These are phyloP conservation scores for Tupaia tana DNA, from an alignment of 2,113 vertebrate species.

Conservation along the genomic window DNA sequence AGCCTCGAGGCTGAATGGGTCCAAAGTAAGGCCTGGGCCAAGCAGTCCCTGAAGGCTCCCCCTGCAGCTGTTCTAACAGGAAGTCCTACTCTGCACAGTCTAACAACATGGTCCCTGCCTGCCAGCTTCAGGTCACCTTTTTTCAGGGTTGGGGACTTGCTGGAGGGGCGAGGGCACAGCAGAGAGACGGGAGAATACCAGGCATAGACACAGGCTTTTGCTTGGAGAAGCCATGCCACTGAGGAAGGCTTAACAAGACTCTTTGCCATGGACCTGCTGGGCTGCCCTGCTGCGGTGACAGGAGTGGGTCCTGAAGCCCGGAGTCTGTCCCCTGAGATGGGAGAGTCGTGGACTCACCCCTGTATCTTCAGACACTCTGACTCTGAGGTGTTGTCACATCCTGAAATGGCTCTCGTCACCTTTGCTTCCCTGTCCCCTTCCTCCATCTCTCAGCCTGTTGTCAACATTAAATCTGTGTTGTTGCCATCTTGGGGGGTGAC, in stretches of 20 bases:
- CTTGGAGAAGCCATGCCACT: background rate
- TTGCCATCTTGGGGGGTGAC: background rate
- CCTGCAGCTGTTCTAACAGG: slow-evolving; percentile 17
- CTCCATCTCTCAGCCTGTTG: background rate
- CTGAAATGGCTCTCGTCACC: background rate
- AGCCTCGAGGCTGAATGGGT: slow-evolving; percentile 60
- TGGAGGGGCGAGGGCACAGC: background rate
- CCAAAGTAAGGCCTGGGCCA: slow-evolving; percentile 55
- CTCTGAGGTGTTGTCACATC: background rate
- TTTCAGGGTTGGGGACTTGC: background rate
- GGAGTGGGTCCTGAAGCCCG: background rate
- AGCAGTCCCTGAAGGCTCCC: background rate
- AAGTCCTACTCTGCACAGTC: slow-evolving; percentile 8
- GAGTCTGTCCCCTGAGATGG: background rate
- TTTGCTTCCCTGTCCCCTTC: background rate
- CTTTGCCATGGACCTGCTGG: background rate
- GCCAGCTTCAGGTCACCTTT: slow-evolving; percentile 2
- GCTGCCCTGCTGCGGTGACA: background rate
- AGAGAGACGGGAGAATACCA: background rate
- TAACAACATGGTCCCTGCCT: background rate
- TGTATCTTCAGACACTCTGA: background rate
- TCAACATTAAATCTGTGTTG: background rate
- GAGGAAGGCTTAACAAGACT: background rate
- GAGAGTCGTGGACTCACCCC: background rate
- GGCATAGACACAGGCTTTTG: background rate